Percentiles rank a stretch among this genome's conserved stretches.
Evolutionary conservation across 2,888 invertebrate species (phyloP).

Genomic region (Tridacna gigas): DNA sequence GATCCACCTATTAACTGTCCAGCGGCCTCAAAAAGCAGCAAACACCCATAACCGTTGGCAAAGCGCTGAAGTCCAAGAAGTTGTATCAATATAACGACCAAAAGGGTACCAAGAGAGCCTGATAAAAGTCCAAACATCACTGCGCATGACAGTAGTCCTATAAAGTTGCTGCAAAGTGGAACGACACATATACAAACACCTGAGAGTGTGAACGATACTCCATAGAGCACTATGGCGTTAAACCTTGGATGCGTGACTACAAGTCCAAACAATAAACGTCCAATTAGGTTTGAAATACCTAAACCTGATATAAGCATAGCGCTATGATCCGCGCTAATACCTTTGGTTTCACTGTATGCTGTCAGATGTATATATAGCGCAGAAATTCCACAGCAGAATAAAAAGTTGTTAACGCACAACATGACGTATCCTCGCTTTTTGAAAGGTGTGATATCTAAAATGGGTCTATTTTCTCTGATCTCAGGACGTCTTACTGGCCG

Average conservation of each 20-base stretch:
- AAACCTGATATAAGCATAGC: constrained; percentile 70
- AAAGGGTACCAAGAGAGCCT: constrained; percentile 68
- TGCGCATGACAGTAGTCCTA: constrained; percentile 58
- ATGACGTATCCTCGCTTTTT: constrained; percentile 66
- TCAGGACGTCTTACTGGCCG: constrained; percentile 65
- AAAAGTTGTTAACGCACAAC: constrained; percentile 69
- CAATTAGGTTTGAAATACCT: constrained; percentile 71
- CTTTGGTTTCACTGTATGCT: constrained; percentile 64
- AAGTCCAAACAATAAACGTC: constrained; percentile 67
- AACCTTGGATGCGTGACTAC: constrained; percentile 57
- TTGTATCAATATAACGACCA: constrained; percentile 65
- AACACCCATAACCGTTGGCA: constrained; percentile 71
- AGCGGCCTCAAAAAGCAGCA: constrained; percentile 68
- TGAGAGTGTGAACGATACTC: constrained; percentile 57
- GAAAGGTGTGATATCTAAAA: constrained; percentile 67
- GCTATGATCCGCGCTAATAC: constrained; percentile 60
- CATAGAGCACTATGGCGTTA: constrained; percentile 62
- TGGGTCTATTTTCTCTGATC: constrained; percentile 49
- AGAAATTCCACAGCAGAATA: constrained; percentile 72
- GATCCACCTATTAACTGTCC: constrained; percentile 74
- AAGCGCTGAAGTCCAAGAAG: constrained; percentile 67
- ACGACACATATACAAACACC: constrained; percentile 65
- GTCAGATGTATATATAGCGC: constrained; percentile 73
- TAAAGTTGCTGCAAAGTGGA: constrained; percentile 55
- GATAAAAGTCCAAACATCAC: constrained; percentile 69